These are phyloP conservation scores for Unio delphinus DNA, from an alignment of 2,888 invertebrate genomes.

Conservation along the genomic window DNA sequence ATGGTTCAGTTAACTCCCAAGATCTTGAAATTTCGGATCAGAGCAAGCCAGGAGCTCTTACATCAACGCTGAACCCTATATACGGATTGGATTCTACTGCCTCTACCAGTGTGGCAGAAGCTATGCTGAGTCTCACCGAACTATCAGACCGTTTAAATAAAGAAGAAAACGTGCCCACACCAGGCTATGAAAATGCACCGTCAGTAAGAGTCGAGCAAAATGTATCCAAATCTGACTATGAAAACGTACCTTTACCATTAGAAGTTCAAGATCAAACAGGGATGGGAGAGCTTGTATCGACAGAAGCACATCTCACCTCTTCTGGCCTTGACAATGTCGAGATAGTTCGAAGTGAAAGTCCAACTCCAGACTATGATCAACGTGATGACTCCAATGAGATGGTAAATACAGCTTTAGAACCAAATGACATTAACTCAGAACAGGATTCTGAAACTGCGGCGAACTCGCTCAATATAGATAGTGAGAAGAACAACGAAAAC, in stretches of 20 bases:
- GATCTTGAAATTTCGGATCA: conserved; percentile 10
- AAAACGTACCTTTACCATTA: too few species aligned
- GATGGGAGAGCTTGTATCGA: background rate
- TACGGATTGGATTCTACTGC: conserved; percentile 8
- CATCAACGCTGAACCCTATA: conserved; percentile 12
- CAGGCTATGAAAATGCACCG: conserved; percentile 1
- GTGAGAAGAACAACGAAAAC: conserved; percentile 2
- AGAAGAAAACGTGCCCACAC: conserved; percentile 16
- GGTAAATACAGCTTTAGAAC: background rate
- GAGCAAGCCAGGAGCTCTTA: conserved; percentile 4
- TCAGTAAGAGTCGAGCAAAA: background rate
- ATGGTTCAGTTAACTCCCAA: conserved; percentile 21
- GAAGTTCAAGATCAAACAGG: background rate
- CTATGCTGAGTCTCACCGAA: conserved; percentile 23
- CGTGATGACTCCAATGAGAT: too few species aligned
- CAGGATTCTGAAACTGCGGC: background rate
- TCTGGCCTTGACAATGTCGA: too few species aligned
- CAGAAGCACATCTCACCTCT: background rate
- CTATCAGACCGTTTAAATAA: conserved; percentile 21
- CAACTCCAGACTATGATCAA: too few species aligned
- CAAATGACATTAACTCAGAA: background rate
- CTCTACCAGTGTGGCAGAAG: conserved; percentile 12
- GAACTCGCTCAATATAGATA: background rate
- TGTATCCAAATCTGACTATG: too few species aligned
- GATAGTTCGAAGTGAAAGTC: too few species aligned